Conservation (phyloP, 2,888 invertebrate genomes). For the Macrosiphum euphorbiae region DNA sequence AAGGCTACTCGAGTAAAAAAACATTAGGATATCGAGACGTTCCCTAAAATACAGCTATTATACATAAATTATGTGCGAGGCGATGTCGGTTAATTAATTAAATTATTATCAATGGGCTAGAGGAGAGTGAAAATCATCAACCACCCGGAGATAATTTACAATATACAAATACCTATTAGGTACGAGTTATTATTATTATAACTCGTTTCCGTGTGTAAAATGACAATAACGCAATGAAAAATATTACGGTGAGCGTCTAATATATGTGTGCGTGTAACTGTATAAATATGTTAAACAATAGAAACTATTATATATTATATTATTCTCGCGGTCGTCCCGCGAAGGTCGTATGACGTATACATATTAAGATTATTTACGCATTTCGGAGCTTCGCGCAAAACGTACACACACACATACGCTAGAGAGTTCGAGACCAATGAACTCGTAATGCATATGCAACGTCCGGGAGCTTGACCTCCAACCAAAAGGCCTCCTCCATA, state of each 20-base stretch:
- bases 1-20: neutral
- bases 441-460: constrained; percentile 53
- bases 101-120: neutral
- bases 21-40: neutral
- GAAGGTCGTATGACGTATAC: constrained; percentile 55
- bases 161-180: neutral
- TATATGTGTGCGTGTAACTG: neutral
- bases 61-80: neutral
- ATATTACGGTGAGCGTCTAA: neutral
- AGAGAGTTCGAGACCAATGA: constrained; percentile 30
- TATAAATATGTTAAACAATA: neutral
- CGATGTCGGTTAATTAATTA: neutral
- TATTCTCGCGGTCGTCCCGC: constrained; percentile 7
- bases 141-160: neutral
- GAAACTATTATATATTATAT: neutral
- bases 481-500: neutral
- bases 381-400: neutral
- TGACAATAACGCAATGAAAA: neutral
- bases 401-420: neutral
- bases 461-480: constrained; percentile 48
- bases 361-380: constrained; percentile 29
- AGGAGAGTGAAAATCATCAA: neutral
- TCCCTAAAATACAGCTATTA: neutral
- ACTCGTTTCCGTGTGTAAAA: neutral
- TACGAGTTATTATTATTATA: neutral